Evolutionary conservation across 2,888 invertebrate species (phyloP).

Genomic region (Pollenia griseotomentosa): DNA sequence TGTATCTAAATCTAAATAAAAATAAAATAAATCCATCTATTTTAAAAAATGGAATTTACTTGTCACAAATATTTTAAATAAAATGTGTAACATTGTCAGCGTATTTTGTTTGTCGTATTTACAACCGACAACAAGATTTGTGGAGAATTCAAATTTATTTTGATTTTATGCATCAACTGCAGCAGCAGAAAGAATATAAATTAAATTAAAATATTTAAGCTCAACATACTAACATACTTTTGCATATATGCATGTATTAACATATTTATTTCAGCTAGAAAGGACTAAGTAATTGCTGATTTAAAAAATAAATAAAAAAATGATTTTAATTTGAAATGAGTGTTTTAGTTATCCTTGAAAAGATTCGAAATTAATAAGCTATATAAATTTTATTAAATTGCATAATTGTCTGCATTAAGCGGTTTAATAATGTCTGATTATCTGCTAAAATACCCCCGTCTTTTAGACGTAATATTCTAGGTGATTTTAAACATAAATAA

Average conservation of each 20-base stretch:
- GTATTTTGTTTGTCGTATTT: constrained; percentile 12
- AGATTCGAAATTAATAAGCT: background rate
- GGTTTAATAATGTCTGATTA: constrained; percentile 8
- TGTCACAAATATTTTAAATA: constrained; percentile 41
- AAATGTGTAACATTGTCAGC: constrained; percentile 39
- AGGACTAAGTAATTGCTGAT: no score
- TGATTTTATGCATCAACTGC: constrained; percentile 30
- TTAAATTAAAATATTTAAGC: constrained; percentile 1
- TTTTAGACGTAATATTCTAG: background rate
- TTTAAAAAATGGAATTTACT: constrained; percentile 3
- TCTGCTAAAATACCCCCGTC: background rate
- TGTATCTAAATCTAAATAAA: constrained; percentile 44
- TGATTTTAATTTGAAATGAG: no score
- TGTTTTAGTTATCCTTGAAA: no score
- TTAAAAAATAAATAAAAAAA: no score
- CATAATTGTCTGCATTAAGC: constrained; percentile 1
- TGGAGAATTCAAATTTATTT: constrained; percentile 23
- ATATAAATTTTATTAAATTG: background rate
- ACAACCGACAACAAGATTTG: constrained; percentile 14
- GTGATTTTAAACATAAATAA: constrained; percentile 32
- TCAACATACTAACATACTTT: background rate
- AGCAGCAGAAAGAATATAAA: constrained; percentile 6
- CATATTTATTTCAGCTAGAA: no score
- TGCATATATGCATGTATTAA: no score
- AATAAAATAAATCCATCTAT: constrained; percentile 45